phyloP scores from a whole-genome alignment of 1,140 invertebrate genomes.

The Rhyacophila brunnea region DNA sequence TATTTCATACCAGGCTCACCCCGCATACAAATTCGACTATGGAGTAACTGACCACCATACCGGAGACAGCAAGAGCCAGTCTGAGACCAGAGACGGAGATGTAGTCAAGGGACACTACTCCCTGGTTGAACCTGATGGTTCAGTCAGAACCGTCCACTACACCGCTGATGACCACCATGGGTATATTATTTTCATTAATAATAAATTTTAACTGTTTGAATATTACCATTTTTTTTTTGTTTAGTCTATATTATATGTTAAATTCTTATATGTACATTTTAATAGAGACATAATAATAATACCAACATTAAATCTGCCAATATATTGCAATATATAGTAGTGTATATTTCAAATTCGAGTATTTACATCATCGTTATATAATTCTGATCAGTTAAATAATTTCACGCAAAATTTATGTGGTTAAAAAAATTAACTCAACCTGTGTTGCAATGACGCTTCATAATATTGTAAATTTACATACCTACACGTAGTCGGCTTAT shows the following conservation, averaged over 20 bases:
- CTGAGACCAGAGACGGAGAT: conserved; percentile 51
- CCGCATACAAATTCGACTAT: conserved; percentile 51
- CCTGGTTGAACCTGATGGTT: conserved; percentile 59
- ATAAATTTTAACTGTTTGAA: neutral
- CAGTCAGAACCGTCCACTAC: conserved; percentile 49
- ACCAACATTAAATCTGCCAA: too few species aligned
- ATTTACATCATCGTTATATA: too few species aligned
- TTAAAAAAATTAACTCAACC: too few species aligned
- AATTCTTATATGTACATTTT: neutral
- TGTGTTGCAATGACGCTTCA: too few species aligned
- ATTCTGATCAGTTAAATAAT: too few species aligned
- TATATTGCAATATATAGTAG: too few species aligned
- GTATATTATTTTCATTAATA: conserved; percentile 1
- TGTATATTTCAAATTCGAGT: too few species aligned
- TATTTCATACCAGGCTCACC: conserved; percentile 28
- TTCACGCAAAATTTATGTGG: too few species aligned
- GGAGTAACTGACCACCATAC: conserved; percentile 52
- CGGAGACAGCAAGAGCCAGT: conserved; percentile 53
- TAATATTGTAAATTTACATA: too few species aligned
- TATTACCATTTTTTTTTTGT: neutral
- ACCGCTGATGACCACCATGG: conserved; percentile 45
- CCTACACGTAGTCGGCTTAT: too few species aligned
- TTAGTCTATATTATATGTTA: neutral
- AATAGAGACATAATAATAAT: too few species aligned
- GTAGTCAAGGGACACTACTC: conserved; percentile 58